Evolutionary conservation across 2,888 invertebrate species (phyloP).

Genomic region (Sthenelais limicola): DNA sequence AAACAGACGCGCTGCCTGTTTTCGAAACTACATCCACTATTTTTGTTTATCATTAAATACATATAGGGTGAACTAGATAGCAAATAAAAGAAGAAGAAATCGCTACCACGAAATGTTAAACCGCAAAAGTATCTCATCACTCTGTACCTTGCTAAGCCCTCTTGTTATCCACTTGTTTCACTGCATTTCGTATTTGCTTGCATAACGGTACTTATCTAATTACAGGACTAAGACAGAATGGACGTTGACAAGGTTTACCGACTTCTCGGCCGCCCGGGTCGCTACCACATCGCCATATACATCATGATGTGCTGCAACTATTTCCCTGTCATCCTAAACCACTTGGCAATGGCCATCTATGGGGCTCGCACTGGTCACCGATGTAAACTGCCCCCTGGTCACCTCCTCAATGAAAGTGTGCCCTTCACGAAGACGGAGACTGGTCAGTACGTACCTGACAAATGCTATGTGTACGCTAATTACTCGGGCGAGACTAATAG

Average conservation of each 20-base stretch:
- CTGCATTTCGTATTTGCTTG: too few relatives aligned
- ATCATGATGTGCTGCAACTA: conserved; percentile 61
- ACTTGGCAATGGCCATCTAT: conserved; percentile 65
- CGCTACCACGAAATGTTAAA: too few relatives aligned
- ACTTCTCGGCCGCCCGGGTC: conserved; percentile 49
- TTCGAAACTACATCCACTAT: too few relatives aligned
- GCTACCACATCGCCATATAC: conserved; percentile 60
- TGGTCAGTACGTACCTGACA: neutral
- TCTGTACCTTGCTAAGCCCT: too few relatives aligned
- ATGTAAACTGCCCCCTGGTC: conserved; percentile 32
- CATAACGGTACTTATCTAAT: too few relatives aligned
- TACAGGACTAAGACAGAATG: too few relatives aligned
- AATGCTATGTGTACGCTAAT: conserved; percentile 17
- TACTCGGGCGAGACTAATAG: neutral
- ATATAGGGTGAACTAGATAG: too few relatives aligned
- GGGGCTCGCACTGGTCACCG: conserved; percentile 48
- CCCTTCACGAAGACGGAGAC: neutral
- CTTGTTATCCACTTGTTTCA: too few relatives aligned
- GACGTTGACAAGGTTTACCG: conserved; percentile 41
- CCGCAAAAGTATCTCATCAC: too few relatives aligned
- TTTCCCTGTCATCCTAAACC: conserved; percentile 62
- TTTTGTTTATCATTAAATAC: too few relatives aligned
- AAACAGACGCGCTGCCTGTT: too few relatives aligned
- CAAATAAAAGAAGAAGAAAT: too few relatives aligned
- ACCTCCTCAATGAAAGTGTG: neutral